Evolutionary conservation across 2,888 invertebrate genomes (phyloP), one percentile per base, ranked within the genome.

Genomic region (Ischnus inquisitorius): DNA sequence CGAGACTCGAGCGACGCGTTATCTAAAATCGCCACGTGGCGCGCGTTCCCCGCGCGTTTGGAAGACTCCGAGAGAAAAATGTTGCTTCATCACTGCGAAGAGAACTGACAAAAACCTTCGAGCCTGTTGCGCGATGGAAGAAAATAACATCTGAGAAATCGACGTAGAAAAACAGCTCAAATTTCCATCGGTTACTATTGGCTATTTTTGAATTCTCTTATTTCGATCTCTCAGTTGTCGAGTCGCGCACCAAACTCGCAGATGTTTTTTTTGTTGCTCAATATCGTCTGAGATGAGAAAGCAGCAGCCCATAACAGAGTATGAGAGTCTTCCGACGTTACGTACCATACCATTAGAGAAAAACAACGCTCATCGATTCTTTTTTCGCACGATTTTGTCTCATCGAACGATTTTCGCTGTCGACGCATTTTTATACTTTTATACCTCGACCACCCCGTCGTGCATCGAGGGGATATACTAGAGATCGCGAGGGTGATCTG

Each of bases 371-470:
- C 82, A 79, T 68, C 43, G 62, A 57, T 77, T 84, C 43, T 85
- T 64, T 85, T 88, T 88, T 89, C 86, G 78, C 87, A 88, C 88
- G 86, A 88, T 91, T 92, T 92, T 92, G 60, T 60, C 60, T 89
- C 88, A 88, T 87, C 87, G 86, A 89, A 82, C 57, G 57, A 89
- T 87, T 88, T 90, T 88, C 90, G 88, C 90, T 89, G 89, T 90
- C 90, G 79, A 90, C 88, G 89, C 88, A 89, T 82, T 90, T 89
- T 89, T 89, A 89, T 85, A 86, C 87, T 86, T 88, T 87, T 87
- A 88, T 88, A 91, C 86, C 90, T 87, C 88, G 86, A 85, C 75
- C 75, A 83, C 54, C 84, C 83, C 64, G 82, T 89, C 85, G 78
- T 86, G 90, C 89, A 90, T 89, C 89, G 88, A 89, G 88, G 84